A percentile compares a stretch with the other conserved stretches of the same genome.
Conservation (phyloP, 2,113 vertebrate genomes). For the Clarias gariepinus region DNA sequence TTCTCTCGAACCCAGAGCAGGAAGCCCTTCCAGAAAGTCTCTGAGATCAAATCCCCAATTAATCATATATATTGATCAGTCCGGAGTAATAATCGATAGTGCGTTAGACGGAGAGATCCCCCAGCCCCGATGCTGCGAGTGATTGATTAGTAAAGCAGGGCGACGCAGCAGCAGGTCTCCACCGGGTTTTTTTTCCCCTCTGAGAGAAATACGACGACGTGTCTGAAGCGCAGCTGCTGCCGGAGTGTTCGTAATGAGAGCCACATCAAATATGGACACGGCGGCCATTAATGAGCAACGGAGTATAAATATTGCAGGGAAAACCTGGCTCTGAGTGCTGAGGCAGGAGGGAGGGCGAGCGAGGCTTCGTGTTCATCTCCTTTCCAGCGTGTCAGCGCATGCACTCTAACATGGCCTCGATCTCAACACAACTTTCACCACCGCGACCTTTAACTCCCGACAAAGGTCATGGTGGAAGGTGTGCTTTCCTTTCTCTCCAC, state of each 20-base stretch:
- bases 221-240: neutral
- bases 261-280: conserved; percentile 40
- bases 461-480: neutral
- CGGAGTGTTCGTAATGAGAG: conserved; percentile 11
- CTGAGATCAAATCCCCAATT: neutral
- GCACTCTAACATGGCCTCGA: neutral
- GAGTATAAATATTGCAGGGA: conserved; percentile 31
- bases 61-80: conserved; percentile 4
- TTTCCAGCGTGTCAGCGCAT: neutral
- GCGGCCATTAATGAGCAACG: conserved; percentile 39
- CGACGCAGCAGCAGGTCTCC: conserved; percentile 9
- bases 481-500: too few species aligned
- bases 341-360: neutral
- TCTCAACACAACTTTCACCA: neutral
- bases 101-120: neutral
- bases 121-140: neutral
- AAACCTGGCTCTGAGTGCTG: neutral
- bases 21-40: neutral
- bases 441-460: conserved; percentile 28
- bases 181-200: neutral
- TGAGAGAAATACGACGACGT: neutral
- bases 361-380: conserved; percentile 11
- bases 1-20: neutral
- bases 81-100: conserved; percentile 25
- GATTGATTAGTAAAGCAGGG: conserved; percentile 3